Evolutionary conservation across 2,797 vertebrate species (phyloP), one percentile per base, ranked within the genome.

Genomic region (Onychomys leucogaster): DNA sequence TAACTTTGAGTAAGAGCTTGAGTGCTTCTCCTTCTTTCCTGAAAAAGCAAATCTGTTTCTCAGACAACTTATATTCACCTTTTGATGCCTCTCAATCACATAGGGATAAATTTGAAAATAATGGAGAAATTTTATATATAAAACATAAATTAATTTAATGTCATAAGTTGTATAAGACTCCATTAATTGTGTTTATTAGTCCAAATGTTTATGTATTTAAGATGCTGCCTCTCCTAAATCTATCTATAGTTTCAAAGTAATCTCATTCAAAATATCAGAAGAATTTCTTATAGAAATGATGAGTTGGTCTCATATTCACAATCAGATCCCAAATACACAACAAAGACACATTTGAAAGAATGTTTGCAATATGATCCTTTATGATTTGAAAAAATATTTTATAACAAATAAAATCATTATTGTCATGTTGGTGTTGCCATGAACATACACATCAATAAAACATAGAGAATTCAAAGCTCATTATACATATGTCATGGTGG

Each of bases 31-130:
- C 10, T 3, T 91, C 67, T 75, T 84, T 67, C 61, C 19, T 69
- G 29, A 87, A 73, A 71, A 73, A 8, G 85, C 67, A 27, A 11
- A 1, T 67, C 69, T 37, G 86, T 46, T 46, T 90, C 34, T 92
- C 59, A 95, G 90, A 85, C 84, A 94, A 67, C 4, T 85, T 65
- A 12, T 55, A 87, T 95, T 92, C 23, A 89, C 13, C 14, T 73
- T 90, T 81, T 43, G 19, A 32, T 84, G 27, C 1, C 14, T 69
- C 3, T 85, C 63, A 41, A 37, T 0, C 13, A 80, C 16, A 32
- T 12, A 65, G 7, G 2, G 25, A 52, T 37, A 92, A 89, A 84
- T 84, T 21, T 93, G 43, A 80, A 29, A 91, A 94, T 25, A 82
- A 59, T 23, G n/a, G 34, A 4, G 5, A 78, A 93, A 13, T 12